Percentiles rank a stretch among this genome's conserved stretches.
Conservation (phyloP, 2,888 invertebrate genomes). For the Smittia sp. region DNA sequence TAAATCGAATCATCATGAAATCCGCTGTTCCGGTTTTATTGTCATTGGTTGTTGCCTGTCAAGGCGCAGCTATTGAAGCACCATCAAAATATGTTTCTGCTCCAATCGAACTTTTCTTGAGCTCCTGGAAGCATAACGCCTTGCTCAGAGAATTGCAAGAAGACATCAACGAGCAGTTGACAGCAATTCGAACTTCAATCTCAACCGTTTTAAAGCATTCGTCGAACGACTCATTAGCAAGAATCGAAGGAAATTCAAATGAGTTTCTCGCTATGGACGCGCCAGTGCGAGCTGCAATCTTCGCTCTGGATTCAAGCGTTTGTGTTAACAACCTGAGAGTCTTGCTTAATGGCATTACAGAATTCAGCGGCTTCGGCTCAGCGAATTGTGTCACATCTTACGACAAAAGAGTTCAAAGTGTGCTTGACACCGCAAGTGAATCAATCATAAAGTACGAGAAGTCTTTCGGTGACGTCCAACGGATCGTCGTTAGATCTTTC, state of each 20-base stretch:
- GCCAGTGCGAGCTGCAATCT: background rate
- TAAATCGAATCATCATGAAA: background rate
- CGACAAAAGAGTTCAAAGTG: background rate
- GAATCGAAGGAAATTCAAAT: background rate
- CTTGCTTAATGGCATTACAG: background rate
- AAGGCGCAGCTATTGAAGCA: background rate
- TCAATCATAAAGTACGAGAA: background rate
- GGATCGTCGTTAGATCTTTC: background rate
- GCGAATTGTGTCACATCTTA: background rate
- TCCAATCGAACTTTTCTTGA: background rate
- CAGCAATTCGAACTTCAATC: background rate
- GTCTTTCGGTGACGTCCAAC: background rate
- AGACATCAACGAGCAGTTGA: background rate
- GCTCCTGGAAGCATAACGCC: background rate
- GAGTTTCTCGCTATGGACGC: background rate
- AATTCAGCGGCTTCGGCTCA: background rate
- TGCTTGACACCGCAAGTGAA: background rate
- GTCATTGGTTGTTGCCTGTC: background rate
- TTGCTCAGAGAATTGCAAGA: background rate
- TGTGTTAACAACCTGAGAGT: constrained; percentile 27
- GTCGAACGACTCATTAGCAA: background rate
- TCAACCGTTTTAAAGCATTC: background rate
- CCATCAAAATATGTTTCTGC: background rate
- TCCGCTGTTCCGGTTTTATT: background rate
- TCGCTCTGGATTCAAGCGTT: background rate